Conservation (phyloP, 2,797 vertebrate species). For the Amblyraja radiata region DNA sequence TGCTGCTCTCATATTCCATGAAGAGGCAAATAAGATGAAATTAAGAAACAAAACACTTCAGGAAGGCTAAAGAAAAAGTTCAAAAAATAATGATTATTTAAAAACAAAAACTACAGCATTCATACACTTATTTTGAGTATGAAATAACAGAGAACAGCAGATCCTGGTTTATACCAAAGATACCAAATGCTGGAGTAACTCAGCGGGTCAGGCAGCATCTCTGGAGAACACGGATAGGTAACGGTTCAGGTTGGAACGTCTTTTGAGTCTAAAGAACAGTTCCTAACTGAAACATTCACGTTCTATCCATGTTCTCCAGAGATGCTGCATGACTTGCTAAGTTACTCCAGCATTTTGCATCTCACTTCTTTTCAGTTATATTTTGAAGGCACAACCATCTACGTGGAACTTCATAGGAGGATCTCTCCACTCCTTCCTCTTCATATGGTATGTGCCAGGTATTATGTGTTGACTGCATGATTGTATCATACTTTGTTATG, state of each 20-base stretch:
- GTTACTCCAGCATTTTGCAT: too few relatives aligned
- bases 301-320: too few relatives aligned
- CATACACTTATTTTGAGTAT: too few relatives aligned
- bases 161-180: too few relatives aligned
- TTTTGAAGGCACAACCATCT: constrained; percentile 78
- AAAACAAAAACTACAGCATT: background rate
- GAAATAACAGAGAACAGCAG: too few relatives aligned
- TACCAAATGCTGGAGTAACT: too few relatives aligned
- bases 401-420: constrained; percentile 72
- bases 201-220: too few relatives aligned
- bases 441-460: constrained; percentile 92
- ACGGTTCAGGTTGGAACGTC: too few relatives aligned
- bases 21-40: background rate
- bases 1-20: background rate
- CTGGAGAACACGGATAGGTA: too few relatives aligned
- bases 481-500: constrained; percentile 69
- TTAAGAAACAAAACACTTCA: background rate
- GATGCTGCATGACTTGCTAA: too few relatives aligned
- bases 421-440: constrained; percentile 62
- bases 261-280: too few relatives aligned
- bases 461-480: constrained; percentile 72
- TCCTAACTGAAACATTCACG: too few relatives aligned
- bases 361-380: constrained; percentile 37
- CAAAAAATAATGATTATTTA: background rate
- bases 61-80: background rate